Percentiles rank a stretch among this genome's conserved stretches.
Evolutionary conservation across 2,113 vertebrate species (phyloP).

Genomic region (Ovis aries): DNA sequence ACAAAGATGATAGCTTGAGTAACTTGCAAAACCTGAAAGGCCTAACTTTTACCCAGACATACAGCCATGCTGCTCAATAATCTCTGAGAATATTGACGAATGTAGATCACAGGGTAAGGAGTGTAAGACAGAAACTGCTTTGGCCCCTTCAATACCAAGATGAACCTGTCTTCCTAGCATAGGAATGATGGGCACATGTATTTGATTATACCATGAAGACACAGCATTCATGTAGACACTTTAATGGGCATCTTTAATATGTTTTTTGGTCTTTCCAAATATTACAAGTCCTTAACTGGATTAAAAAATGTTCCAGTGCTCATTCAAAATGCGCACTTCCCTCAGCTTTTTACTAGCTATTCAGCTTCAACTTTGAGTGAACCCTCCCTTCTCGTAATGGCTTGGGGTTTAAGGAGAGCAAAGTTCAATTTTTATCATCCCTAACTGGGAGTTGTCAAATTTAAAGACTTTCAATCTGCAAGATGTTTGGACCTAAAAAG

Average conservation of each 20-base stretch:
- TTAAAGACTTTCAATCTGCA: conserved; percentile 46
- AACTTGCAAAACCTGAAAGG: background rate
- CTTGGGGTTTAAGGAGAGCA: conserved; percentile 11
- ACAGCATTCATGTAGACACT: background rate
- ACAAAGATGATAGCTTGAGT: background rate
- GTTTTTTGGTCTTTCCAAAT: background rate
- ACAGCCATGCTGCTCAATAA: background rate
- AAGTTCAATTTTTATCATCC: conserved; percentile 54
- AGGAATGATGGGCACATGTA: background rate
- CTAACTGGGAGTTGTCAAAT: conserved; percentile 47
- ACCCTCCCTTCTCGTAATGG: background rate
- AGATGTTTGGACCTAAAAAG: conserved; percentile 36
- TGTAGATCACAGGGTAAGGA: background rate
- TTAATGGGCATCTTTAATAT: background rate
- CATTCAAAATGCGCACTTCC: background rate
- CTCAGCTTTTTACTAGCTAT: background rate
- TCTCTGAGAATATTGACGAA: background rate
- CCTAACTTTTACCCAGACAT: background rate
- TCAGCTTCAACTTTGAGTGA: conserved; percentile 39
- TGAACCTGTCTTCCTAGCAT: background rate
- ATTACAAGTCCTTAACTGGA: background rate
- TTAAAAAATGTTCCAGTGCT: background rate
- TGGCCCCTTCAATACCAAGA: background rate
- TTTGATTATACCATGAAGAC: background rate
- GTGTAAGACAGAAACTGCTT: background rate